A percentile compares a stretch with the other conserved stretches of the same genome.
These are phyloP conservation scores for Phocides pigmalion DNA, from an alignment of 1,140 invertebrate genomes.

Conservation along the genomic window DNA sequence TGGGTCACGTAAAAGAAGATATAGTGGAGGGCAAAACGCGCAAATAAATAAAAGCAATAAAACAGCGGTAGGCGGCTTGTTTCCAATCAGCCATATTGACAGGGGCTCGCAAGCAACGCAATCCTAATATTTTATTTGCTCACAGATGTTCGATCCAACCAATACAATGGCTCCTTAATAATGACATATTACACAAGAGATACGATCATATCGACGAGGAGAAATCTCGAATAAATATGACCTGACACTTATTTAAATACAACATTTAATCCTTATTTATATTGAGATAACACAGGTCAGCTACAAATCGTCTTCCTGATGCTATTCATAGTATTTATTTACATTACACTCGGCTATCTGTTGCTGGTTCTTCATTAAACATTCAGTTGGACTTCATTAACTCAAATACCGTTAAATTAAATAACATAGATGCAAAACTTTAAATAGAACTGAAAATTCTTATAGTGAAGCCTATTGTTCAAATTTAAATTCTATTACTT, in stretches of 20 bases:
- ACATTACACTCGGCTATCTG: slow-evolving; percentile 38
- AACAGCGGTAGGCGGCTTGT: slow-evolving; percentile 40
- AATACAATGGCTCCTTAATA: slow-evolving; percentile 38
- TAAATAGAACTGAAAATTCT: not conserved
- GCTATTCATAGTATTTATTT: slow-evolving; percentile 46
- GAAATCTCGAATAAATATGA: slow-evolving; percentile 4
- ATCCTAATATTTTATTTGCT: slow-evolving; percentile 52
- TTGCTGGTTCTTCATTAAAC: slow-evolving; percentile 42
- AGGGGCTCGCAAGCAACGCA: slow-evolving; percentile 43
- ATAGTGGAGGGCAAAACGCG: slow-evolving; percentile 32
- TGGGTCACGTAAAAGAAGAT: slow-evolving; percentile 19
- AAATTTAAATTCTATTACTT: no score
- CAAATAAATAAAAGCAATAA: slow-evolving; percentile 59
- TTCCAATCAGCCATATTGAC: slow-evolving; percentile 68
- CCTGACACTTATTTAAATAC: slow-evolving; percentile 25
- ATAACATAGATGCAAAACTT: slow-evolving; percentile 20
- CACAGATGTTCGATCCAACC: slow-evolving; percentile 37
- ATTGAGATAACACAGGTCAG: slow-evolving; percentile 42
- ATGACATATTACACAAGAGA: slow-evolving; percentile 14
- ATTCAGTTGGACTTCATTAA: slow-evolving; percentile 26
- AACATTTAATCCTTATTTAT: slow-evolving; percentile 39
- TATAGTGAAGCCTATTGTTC: not conserved
- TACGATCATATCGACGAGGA: not conserved
- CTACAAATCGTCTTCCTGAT: slow-evolving; percentile 27
- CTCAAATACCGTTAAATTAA: slow-evolving; percentile 31